These are phyloP conservation scores for Typhlichthys eigenmanni DNA, from an alignment of 2,797 vertebrate species.

Conservation along the genomic window DNA sequence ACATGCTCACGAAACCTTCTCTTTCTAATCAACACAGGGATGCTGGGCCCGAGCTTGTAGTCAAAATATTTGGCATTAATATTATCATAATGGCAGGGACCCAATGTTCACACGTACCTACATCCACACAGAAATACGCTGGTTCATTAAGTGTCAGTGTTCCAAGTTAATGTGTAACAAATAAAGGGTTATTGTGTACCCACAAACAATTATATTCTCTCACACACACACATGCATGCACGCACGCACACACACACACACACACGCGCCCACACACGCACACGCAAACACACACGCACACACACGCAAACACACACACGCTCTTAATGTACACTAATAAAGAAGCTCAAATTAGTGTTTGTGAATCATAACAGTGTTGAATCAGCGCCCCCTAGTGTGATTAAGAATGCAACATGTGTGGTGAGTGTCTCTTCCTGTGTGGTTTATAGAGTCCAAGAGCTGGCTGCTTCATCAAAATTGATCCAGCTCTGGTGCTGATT, in stretches of 20 bases:
- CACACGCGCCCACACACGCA: neutral
- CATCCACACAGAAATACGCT: conserved; percentile 39
- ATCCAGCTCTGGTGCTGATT: conserved; percentile 29
- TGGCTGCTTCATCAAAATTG: conserved; percentile 26
- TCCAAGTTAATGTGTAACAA: conserved; percentile 60
- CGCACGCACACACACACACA: neutral
- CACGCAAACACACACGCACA: neutral
- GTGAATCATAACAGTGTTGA: conserved; percentile 23
- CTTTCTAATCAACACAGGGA: no score
- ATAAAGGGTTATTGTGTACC: conserved; percentile 27
- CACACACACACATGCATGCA: neutral
- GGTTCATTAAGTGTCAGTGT: conserved; percentile 56
- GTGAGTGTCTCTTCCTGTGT: neutral
- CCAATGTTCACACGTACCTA: conserved; percentile 17
- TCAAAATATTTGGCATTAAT: no score
- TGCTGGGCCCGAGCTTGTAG: no score
- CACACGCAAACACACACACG: neutral
- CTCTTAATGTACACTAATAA: neutral
- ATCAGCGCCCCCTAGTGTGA: conserved; percentile 65
- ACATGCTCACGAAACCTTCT: no score
- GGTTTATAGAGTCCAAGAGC: neutral
- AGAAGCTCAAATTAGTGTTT: conserved; percentile 9
- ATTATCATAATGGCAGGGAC: no score
- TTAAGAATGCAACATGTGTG: conserved; percentile 10
- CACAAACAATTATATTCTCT: no score